Percentiles rank a stretch among this genome's conserved stretches.
phyloP scores from a whole-genome alignment of 1,140 invertebrate species.

The Ephestia elutella region DNA sequence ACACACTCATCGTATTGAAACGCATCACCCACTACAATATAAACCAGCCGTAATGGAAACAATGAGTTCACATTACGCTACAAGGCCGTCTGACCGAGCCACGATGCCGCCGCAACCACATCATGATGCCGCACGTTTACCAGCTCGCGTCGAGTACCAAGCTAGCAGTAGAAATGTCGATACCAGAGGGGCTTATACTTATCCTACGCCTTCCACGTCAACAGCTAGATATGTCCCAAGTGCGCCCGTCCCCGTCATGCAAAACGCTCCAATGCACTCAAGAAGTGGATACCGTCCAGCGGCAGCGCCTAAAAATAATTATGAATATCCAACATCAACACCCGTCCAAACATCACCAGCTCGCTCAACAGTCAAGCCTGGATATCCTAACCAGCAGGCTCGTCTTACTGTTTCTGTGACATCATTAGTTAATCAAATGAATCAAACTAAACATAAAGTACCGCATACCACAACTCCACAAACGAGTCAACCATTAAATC shows the following conservation, averaged over 20 bases:
- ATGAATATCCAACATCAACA: constrained; percentile 50
- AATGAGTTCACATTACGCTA: constrained; percentile 43
- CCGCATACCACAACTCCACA: constrained; percentile 70
- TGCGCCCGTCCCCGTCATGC: constrained; percentile 34
- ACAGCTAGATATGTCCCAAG: constrained; percentile 43
- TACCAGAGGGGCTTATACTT: constrained; percentile 44
- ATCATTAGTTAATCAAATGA: constrained; percentile 69
- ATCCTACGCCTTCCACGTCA: constrained; percentile 52
- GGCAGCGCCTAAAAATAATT: constrained; percentile 48
- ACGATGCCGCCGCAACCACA: constrained; percentile 32
- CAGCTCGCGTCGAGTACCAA: constrained; percentile 43
- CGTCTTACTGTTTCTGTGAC: constrained; percentile 71
- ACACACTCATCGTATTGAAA: constrained; percentile 46
- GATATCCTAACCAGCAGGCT: constrained; percentile 58
- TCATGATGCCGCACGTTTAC: constrained; percentile 42
- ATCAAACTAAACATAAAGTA: constrained; percentile 73
- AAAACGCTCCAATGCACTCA: constrained; percentile 36
- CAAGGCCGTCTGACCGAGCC: constrained; percentile 43
- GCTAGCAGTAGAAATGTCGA: constrained; percentile 41
- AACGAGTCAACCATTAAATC: constrained; percentile 15
- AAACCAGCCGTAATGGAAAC: constrained; percentile 48
- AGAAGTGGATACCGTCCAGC: constrained; percentile 48
- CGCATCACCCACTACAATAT: constrained; percentile 44
- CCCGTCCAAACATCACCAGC: constrained; percentile 56
- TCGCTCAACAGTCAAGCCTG: constrained; percentile 45